Percentiles rank a stretch among this genome's conserved stretches.
Evolutionary conservation across 1,140 invertebrate species (phyloP).

Genomic region (Camponotus pennsylvanicus): DNA sequence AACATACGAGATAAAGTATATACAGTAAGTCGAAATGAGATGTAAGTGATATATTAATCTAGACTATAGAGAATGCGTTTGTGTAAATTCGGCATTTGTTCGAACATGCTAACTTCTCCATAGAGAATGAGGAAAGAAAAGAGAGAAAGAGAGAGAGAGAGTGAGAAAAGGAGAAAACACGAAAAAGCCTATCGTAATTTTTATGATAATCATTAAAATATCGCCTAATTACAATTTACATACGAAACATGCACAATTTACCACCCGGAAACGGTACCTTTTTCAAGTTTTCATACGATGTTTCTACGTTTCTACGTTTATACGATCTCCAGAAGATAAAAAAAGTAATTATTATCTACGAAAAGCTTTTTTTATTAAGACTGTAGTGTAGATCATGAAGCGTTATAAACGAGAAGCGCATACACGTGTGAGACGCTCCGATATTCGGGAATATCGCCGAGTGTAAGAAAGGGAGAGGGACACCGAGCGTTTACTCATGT

Average conservation of each 20-base stretch:
- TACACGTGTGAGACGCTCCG: conserved; percentile 77
- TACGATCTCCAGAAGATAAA: conserved; percentile 79
- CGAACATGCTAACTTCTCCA: conserved; percentile 80
- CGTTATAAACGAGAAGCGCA: conserved; percentile 72
- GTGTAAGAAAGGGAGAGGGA: conserved; percentile 69
- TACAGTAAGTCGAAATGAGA: conserved; percentile 81
- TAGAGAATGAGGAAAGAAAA: conserved; percentile 22
- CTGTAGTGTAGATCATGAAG: conserved; percentile 82
- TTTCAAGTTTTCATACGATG: conserved; percentile 82
- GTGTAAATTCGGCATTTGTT: conserved; percentile 83
- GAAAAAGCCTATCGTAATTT: conserved; percentile 81
- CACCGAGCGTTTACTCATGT: conserved; percentile 73
- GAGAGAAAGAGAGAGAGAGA: conserved; percentile 8
- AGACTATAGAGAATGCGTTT: conserved; percentile 82
- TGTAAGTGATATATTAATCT: conserved; percentile 84
- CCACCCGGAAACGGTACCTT: conserved; percentile 78
- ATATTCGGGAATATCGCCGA: conserved; percentile 79
- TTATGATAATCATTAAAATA: conserved; percentile 82
- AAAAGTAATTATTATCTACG: conserved; percentile 70
- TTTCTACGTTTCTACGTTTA: conserved; percentile 86
- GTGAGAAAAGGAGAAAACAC: conserved; percentile 54
- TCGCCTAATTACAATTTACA: conserved; percentile 80
- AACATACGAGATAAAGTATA: conserved; percentile 74
- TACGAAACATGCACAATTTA: conserved; percentile 76
- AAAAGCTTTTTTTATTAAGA: conserved; percentile 78